phyloP scores from a whole-genome alignment of 2,888 invertebrate species.

The Mylabris sibirica region DNA sequence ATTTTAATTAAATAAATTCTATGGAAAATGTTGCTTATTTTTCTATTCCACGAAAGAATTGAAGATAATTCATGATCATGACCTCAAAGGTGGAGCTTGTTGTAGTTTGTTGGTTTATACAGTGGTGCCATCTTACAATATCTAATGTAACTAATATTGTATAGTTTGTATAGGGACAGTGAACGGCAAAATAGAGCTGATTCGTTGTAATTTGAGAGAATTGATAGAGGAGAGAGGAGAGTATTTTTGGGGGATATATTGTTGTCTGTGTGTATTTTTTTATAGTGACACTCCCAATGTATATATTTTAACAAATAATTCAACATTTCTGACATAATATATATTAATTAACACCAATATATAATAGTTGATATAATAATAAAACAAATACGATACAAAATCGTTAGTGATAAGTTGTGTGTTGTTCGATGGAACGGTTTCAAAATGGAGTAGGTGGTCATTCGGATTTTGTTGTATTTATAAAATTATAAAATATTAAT shows the following conservation, averaged over 20 bases:
- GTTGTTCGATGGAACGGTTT: slow-evolving; percentile 44
- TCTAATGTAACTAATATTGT: slow-evolving; percentile 38
- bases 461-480: slow-evolving; percentile 53
- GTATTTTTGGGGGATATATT: slow-evolving; percentile 27
- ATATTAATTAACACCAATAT: background rate
- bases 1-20: no score
- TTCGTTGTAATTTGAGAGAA: slow-evolving; percentile 13
- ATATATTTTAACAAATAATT: slow-evolving; percentile 44
- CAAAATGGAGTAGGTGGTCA: slow-evolving; percentile 58
- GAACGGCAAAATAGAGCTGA: slow-evolving; percentile 12
- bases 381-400: slow-evolving; percentile 3
- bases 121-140: slow-evolving; percentile 46
- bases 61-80: slow-evolving; percentile 25
- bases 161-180: slow-evolving; percentile 38
- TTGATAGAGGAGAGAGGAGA: slow-evolving; percentile 9
- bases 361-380: slow-evolving; percentile 2
- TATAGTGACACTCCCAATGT: slow-evolving; percentile 50
- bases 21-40: background rate
- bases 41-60: background rate
- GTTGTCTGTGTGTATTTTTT: slow-evolving; percentile 39
- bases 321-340: slow-evolving; percentile 47
- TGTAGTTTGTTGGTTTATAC: slow-evolving; percentile 21
- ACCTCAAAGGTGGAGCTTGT: slow-evolving; percentile 31
- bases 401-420: slow-evolving; percentile 10
- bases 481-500: slow-evolving; percentile 35